Conservation (phyloP, 2,888 invertebrate genomes). For the Hirtodrosophila histrioides region DNA sequence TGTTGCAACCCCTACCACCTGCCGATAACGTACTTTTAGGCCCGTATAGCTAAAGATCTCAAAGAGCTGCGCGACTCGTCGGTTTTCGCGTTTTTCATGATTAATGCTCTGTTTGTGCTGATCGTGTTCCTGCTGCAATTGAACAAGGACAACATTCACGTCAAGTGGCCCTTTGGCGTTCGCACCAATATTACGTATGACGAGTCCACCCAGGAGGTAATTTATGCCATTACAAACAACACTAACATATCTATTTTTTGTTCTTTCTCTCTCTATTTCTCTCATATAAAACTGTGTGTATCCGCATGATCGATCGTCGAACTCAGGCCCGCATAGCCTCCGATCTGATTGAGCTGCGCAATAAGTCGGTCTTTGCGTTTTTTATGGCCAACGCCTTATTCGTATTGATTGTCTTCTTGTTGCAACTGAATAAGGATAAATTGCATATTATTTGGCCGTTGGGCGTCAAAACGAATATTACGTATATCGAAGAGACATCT, state of each 20-base stretch:
- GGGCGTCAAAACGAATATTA: slow-evolving; percentile 97
- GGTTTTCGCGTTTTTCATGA: slow-evolving; percentile 98
- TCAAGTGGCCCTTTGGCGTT: slow-evolving; percentile 98
- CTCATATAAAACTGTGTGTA: slow-evolving; percentile 11
- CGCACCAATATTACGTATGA: slow-evolving; percentile 96
- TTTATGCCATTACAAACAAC: slow-evolving; percentile 75
- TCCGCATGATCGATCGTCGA: slow-evolving; percentile 21
- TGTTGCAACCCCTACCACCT: slow-evolving; percentile 11
- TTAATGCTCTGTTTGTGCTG: slow-evolving; percentile 99
- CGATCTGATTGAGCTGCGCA: slow-evolving; percentile 96
- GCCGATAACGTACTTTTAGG: slow-evolving; percentile 87
- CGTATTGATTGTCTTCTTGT: slow-evolving; percentile 98
- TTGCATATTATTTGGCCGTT: slow-evolving; percentile 99
- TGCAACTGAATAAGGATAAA: slow-evolving; percentile 99
- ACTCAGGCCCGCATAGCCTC: slow-evolving; percentile 92
- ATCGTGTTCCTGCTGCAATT: slow-evolving; percentile 99
- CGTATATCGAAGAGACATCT: slow-evolving; percentile 95
- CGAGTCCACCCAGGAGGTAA: slow-evolving; percentile 96
- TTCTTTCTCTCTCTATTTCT: slow-evolving; percentile 65
- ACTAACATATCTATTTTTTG: slow-evolving; percentile 83
- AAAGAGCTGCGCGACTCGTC: slow-evolving; percentile 97
- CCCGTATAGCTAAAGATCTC: slow-evolving; percentile 94
- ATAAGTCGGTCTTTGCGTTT: slow-evolving; percentile 98
- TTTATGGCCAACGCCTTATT: slow-evolving; percentile 99
- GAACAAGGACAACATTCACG: slow-evolving; percentile 97